These are phyloP conservation scores for Leptobrachium leishanense DNA, from an alignment of 2,113 vertebrate genomes.

Conservation along the genomic window DNA sequence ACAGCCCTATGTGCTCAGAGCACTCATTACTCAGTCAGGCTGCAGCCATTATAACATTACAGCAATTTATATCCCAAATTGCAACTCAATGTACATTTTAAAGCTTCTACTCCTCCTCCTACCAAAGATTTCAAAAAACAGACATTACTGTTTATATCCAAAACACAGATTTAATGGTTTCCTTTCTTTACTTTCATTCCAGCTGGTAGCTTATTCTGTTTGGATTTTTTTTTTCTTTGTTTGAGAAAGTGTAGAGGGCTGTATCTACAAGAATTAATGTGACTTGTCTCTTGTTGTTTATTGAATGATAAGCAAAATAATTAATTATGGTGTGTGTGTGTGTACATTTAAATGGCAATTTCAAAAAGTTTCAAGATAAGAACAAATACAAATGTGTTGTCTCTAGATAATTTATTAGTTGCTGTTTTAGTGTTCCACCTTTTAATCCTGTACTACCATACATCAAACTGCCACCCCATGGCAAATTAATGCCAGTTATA, in stretches of 20 bases:
- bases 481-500: too few relatives aligned
- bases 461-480: too few relatives aligned
- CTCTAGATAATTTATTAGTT: too few relatives aligned
- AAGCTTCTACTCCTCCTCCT: constrained; percentile 1
- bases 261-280: too few relatives aligned
- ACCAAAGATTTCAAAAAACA: neutral
- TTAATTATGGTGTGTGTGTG: too few relatives aligned
- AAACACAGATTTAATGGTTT: constrained; percentile 3
- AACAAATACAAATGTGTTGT: too few relatives aligned
- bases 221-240: neutral
- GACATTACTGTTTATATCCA: neutral
- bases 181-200: neutral
- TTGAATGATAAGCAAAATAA: too few relatives aligned
- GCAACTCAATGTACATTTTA: neutral
- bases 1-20: neutral
- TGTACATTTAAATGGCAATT: too few relatives aligned
- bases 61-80: neutral
- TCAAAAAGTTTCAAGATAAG: too few relatives aligned
- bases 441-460: too few relatives aligned
- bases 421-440: too few relatives aligned
- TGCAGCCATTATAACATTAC: constrained; percentile 6
- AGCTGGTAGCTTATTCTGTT: neutral
- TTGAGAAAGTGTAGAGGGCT: neutral
- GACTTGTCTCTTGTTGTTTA: too few relatives aligned
- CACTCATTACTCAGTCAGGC: constrained; percentile 18